phyloP scores from a whole-genome alignment of 1,140 invertebrate species.

The Drepana arcuata region DNA sequence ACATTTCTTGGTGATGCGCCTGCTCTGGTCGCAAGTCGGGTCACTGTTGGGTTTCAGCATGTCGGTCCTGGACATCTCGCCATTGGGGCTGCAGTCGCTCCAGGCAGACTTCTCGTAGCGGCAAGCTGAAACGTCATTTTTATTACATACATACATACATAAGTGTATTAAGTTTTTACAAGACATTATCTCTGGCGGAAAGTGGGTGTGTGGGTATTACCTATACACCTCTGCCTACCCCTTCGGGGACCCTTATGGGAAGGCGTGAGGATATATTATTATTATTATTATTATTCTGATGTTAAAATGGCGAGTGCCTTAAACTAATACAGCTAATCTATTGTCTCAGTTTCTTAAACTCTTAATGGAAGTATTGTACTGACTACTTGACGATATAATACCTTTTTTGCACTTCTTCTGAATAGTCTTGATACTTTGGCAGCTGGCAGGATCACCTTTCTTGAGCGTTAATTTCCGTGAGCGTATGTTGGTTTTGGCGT shows the following conservation, averaged over 20 bases:
- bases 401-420: constrained; percentile 94
- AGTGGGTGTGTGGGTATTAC: no score
- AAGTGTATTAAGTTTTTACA: background rate
- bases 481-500: constrained; percentile 84
- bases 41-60: constrained; percentile 83
- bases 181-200: no score
- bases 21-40: constrained; percentile 79
- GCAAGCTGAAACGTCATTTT: constrained; percentile 72
- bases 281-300: no score
- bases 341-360: no score
- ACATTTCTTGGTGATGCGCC: constrained; percentile 82
- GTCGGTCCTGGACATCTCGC: constrained; percentile 80
- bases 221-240: no score
- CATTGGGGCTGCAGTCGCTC: constrained; percentile 79
- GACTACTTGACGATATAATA: no score
- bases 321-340: no score
- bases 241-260: no score
- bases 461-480: constrained; percentile 86
- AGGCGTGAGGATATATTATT: no score
- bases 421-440: constrained; percentile 87
- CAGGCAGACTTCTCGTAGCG: constrained; percentile 84
- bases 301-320: no score
- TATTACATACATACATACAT: no score
- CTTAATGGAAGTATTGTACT: no score
- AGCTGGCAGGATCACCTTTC: constrained; percentile 82